These are phyloP conservation scores for Lathamus discolor DNA, from an alignment of 2,113 vertebrate species.

Conservation along the genomic window DNA sequence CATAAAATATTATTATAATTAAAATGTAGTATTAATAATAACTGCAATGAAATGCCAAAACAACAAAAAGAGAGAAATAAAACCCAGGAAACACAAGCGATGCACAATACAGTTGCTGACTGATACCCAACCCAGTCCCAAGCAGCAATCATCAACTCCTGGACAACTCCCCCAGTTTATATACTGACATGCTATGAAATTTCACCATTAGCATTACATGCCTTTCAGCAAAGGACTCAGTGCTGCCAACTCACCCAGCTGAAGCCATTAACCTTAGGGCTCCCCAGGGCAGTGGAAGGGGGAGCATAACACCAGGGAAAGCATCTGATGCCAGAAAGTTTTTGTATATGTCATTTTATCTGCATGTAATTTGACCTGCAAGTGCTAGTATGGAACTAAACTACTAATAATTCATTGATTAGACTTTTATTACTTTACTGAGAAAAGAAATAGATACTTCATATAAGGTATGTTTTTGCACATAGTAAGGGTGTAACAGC, in stretches of 20 bases:
- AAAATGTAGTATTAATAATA: background rate
- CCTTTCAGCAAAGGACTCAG: background rate
- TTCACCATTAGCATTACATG: fast-evolving
- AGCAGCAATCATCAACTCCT: background rate
- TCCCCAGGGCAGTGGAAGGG: background rate
- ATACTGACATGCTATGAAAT: background rate
- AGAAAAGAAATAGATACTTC: fast-evolving
- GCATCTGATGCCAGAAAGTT: background rate
- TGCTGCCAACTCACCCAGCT: background rate
- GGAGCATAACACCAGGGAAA: fast-evolving
- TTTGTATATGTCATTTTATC: background rate
- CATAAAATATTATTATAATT: background rate
- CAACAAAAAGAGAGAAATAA: background rate
- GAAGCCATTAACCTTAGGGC: background rate
- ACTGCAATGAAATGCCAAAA: background rate
- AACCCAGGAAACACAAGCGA: background rate
- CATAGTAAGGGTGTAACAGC: background rate
- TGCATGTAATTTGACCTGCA: background rate
- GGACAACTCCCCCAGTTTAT: background rate
- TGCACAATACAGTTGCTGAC: background rate
- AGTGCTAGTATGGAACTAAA: background rate
- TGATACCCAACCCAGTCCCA: background rate
- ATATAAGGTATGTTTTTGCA: background rate
- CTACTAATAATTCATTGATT: background rate
- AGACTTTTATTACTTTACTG: background rate